A percentile compares a stretch with the other conserved stretches of the same genome.
Conservation (phyloP, 1,140 invertebrate genomes). For the Drosophila suzukii region DNA sequence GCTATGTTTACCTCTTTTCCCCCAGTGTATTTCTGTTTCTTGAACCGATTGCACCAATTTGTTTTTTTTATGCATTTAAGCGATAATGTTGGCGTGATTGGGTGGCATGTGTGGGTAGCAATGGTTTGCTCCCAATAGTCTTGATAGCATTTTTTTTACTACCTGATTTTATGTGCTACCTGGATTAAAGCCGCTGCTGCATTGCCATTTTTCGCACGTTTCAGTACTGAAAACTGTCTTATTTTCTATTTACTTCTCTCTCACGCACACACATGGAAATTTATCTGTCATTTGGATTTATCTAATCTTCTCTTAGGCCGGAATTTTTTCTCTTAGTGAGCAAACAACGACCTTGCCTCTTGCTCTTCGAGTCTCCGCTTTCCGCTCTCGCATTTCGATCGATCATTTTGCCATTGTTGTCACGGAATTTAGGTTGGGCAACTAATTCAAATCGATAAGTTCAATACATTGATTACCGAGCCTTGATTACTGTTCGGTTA, state of each 20-base stretch:
- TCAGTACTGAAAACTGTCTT: conserved; percentile 32
- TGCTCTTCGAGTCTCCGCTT: conserved; percentile 6
- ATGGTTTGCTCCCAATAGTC: conserved; percentile 37
- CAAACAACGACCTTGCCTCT: conserved; percentile 69
- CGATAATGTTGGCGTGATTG: conserved; percentile 36
- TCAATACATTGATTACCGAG: conserved; percentile 46
- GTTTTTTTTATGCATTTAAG: conserved; percentile 29
- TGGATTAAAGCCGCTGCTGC: conserved; percentile 44
- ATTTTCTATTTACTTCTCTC: conserved; percentile 1
- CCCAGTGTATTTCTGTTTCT: conserved; percentile 13
- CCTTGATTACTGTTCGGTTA: conserved; percentile 40
- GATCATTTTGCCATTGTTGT: conserved; percentile 75
- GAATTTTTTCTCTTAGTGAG: conserved; percentile 21
- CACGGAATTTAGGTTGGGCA: conserved; percentile 76
- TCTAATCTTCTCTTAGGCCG: conserved; percentile 15
- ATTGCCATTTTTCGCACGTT: conserved; percentile 72
- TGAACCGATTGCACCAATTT: conserved; percentile 30
- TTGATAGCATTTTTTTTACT: conserved; percentile 36
- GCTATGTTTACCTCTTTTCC: not conserved
- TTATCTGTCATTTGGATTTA: conserved; percentile 16
- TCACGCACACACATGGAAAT: conserved; percentile 9
- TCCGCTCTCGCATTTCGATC: conserved; percentile 37
- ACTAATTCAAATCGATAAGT: conserved; percentile 51
- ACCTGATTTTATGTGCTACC: conserved; percentile 39
- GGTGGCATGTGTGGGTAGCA: conserved; percentile 16